These are phyloP conservation scores for Hyposmocoma kahamanoa DNA, from an alignment of 1,140 invertebrate genomes.

Conservation along the genomic window DNA sequence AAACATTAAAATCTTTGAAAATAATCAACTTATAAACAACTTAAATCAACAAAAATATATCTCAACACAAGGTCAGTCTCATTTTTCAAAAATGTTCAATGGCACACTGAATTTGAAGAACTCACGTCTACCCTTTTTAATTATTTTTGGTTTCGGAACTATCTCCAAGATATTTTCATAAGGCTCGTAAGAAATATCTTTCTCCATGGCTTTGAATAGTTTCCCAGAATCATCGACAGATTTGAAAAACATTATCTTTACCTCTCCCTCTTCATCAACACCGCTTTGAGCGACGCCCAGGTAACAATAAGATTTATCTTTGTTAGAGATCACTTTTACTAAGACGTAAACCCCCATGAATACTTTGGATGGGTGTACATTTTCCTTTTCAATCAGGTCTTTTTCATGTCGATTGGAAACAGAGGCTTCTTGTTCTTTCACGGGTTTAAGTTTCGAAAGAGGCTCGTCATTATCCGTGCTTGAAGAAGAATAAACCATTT, in stretches of 20 bases:
- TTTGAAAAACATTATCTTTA: not conserved
- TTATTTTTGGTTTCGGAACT: not conserved
- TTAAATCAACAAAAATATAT: not conserved
- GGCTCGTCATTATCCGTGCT: too few relatives aligned
- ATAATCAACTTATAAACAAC: not conserved
- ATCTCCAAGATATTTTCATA: not conserved
- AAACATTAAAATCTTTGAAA: not conserved
- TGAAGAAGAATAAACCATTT: too few relatives aligned
- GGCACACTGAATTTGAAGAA: not conserved
- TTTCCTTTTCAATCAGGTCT: not conserved
- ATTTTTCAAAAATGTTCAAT: constrained; percentile 1
- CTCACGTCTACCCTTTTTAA: not conserved
- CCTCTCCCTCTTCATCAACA: not conserved
- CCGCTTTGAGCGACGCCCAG: not conserved
- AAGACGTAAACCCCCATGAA: not conserved
- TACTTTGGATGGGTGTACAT: not conserved
- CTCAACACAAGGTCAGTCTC: too few relatives aligned
- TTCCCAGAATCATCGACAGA: not conserved
- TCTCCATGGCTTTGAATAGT: not conserved
- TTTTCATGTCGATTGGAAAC: not conserved
- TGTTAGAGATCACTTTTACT: not conserved
- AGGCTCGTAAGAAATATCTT: not conserved
- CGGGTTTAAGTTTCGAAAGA: not conserved
- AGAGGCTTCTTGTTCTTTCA: not conserved
- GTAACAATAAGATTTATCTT: not conserved